A percentile compares a stretch with the other conserved stretches of the same genome.
phyloP scores from a whole-genome alignment of 2,797 vertebrate genomes.

The Enteromius afrohamiltoni region DNA sequence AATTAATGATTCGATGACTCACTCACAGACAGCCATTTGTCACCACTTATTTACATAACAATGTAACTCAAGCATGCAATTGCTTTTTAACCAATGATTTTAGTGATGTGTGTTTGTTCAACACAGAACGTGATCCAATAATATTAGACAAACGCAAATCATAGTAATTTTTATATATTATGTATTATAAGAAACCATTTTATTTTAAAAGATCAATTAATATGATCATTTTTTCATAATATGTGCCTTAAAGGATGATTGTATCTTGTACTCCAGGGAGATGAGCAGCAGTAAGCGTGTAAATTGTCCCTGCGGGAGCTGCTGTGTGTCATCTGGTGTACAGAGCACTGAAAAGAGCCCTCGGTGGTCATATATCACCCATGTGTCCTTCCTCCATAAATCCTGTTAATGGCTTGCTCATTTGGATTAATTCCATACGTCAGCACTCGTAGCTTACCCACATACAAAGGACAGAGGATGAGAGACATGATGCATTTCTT shows the following conservation, averaged over 20 bases:
- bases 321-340: constrained; percentile 7
- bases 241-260: not conserved
- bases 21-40: not conserved
- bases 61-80: not conserved
- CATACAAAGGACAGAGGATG: constrained; percentile 16
- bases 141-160: too few species aligned
- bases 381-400: constrained; percentile 16
- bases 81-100: not conserved
- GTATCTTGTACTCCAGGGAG: not conserved
- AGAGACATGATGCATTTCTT: constrained; percentile 35
- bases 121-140: too few species aligned
- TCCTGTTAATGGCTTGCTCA: constrained; percentile 35
- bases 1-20: not conserved
- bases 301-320: not conserved
- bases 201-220: not conserved
- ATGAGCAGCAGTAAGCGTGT: not conserved
- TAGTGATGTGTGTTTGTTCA: too few species aligned
- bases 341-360: constrained; percentile 39
- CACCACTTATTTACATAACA: not conserved
- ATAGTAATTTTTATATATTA: not conserved
- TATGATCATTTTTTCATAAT: not conserved
- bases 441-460: constrained; percentile 33
- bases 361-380: constrained; percentile 29
- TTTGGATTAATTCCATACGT: constrained; percentile 37
- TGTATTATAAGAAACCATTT: not conserved